Percentiles rank a stretch among this genome's conserved stretches.
phyloP scores from a whole-genome alignment of 1,140 invertebrate species.

The Gryon sp. region DNA sequence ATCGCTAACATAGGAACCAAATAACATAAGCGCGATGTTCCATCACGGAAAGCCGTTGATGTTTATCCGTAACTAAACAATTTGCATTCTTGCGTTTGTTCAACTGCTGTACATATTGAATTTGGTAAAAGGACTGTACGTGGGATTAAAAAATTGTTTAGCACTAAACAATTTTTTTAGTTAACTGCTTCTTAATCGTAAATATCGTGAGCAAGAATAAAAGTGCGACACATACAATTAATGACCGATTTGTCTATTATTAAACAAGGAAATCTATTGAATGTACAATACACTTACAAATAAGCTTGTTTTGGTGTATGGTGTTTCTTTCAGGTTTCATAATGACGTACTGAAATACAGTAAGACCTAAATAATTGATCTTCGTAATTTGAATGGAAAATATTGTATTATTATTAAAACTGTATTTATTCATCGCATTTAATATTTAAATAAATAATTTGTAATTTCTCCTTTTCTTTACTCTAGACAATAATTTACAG shows the following conservation, averaged over 20 bases:
- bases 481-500: background rate
- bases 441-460: slow-evolving; percentile 1
- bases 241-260: too few relatives aligned
- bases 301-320: slow-evolving; percentile 13
- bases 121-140: too few relatives aligned
- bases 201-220: too few relatives aligned
- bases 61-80: slow-evolving; percentile 1
- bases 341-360: background rate
- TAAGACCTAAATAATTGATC: background rate
- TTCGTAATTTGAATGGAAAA: background rate
- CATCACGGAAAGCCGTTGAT: slow-evolving; percentile 7
- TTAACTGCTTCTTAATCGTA: too few relatives aligned
- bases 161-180: too few relatives aligned
- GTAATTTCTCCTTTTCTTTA: too few relatives aligned
- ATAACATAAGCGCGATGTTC: slow-evolving; percentile 65
- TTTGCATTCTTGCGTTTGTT: background rate
- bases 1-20: slow-evolving; percentile 68
- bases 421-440: background rate
- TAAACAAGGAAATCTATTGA: too few relatives aligned
- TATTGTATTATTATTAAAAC: background rate
- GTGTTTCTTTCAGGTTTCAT: slow-evolving; percentile 1
- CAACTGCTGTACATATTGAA: slow-evolving; percentile 1
- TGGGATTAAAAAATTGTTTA: too few relatives aligned
- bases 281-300: background rate
- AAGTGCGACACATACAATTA: too few relatives aligned